These are phyloP conservation scores for Baccha elongata DNA, from an alignment of 2,888 invertebrate genomes.

Conservation along the genomic window DNA sequence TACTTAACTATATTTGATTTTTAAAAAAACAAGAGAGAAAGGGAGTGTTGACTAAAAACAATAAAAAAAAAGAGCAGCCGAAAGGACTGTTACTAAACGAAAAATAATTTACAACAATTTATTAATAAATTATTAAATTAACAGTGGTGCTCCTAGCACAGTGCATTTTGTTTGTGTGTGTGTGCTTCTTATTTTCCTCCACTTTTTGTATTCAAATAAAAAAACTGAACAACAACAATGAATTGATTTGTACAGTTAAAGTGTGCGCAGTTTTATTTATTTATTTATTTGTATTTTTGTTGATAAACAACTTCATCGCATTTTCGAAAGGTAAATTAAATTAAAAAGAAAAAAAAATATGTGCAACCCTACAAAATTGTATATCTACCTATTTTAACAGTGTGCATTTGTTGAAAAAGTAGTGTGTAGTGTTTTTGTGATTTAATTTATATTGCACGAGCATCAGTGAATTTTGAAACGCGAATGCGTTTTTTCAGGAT, in stretches of 20 bases:
- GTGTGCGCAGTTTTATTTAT: constrained; percentile 67
- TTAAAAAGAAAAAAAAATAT: constrained; percentile 4
- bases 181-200: constrained; percentile 34
- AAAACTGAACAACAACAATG: constrained; percentile 59
- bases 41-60: constrained; percentile 53
- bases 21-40: constrained; percentile 42
- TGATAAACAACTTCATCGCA: constrained; percentile 59
- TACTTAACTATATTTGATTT: constrained; percentile 74
- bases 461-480: constrained; percentile 43
- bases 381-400: neutral
- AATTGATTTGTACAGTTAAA: constrained; percentile 66
- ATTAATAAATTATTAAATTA: constrained; percentile 39
- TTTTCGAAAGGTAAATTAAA: constrained; percentile 53
- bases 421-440: constrained; percentile 31
- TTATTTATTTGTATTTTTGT: constrained; percentile 53
- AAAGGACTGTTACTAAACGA: constrained; percentile 55
- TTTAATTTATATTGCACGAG: neutral
- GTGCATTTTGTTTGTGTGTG: constrained; percentile 41
- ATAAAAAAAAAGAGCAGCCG: constrained; percentile 41
- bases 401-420: constrained; percentile 34
- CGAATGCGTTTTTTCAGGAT: constrained; percentile 50
- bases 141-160: constrained; percentile 56
- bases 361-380: constrained; percentile 61
- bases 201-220: neutral
- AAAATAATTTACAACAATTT: constrained; percentile 51